phyloP scores from a whole-genome alignment of 2,797 vertebrate genomes.

The Lacerta bilineata region DNA sequence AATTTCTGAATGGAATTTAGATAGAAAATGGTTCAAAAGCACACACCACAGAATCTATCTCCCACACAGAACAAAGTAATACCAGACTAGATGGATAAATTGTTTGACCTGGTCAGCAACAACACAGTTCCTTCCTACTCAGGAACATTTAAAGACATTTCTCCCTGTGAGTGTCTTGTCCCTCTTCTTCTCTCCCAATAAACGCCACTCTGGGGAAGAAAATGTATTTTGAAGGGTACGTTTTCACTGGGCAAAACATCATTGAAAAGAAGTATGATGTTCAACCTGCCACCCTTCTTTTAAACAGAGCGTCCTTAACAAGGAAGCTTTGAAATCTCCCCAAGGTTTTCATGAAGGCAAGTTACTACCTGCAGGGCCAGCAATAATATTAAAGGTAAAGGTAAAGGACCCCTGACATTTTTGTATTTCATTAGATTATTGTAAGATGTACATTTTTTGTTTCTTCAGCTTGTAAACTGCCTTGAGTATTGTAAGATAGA shows the following conservation, averaged over 20 bases:
- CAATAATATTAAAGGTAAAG: too few species aligned
- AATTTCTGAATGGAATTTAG: too few species aligned
- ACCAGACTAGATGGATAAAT: background rate
- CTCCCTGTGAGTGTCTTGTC: background rate
- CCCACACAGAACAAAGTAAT: background rate
- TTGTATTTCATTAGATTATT: too few species aligned
- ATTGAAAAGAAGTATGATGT: background rate
- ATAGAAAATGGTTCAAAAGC: too few species aligned
- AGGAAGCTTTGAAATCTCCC: conserved; percentile 31
- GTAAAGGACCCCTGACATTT: too few species aligned
- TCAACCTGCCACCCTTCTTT: conserved; percentile 41
- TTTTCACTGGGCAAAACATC: conserved; percentile 34
- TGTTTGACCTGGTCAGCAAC: background rate
- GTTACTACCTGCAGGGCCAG: conserved; percentile 49
- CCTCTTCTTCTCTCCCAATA: background rate
- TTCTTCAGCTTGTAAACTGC: too few species aligned
- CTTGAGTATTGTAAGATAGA: too few species aligned
- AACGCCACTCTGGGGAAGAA: background rate
- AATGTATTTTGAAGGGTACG: conserved; percentile 21
- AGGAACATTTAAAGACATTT: background rate
- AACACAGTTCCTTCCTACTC: background rate
- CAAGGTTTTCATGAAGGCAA: conserved; percentile 47
- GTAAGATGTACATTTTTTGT: too few species aligned
- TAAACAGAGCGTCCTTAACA: conserved; percentile 44
- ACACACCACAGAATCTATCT: background rate